Evolutionary conservation across 2,113 vertebrate genomes (phyloP).

Genomic region (Trinectes maculatus): DNA sequence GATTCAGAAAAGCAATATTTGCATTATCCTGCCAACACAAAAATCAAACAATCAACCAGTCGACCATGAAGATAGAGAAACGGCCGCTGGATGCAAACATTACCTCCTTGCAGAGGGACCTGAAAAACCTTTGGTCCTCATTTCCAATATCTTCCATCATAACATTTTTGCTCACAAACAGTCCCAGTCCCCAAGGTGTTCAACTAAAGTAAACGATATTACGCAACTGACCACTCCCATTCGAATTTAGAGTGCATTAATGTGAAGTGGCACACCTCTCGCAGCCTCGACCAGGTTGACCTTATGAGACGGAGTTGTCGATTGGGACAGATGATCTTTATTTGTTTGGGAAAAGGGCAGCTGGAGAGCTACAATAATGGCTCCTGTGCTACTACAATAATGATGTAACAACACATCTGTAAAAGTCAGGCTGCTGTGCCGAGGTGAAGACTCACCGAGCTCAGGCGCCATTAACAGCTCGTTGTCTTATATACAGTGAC

Average conservation of each 20-base stretch:
- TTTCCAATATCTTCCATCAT: constrained; percentile 3
- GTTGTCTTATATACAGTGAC: neutral
- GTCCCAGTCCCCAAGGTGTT: neutral
- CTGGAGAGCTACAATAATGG: constrained; percentile 34
- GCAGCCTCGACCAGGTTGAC: constrained; percentile 45
- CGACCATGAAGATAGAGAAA: too few relatives aligned
- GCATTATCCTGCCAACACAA: too few relatives aligned
- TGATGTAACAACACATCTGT: constrained; percentile 39
- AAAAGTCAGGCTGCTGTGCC: constrained; percentile 27
- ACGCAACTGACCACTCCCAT: constrained; percentile 14
- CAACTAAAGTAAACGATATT: neutral
- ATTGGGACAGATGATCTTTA: constrained; percentile 59
- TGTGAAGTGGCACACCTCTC: constrained; percentile 28
- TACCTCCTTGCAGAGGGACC: neutral
- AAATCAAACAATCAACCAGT: too few relatives aligned
- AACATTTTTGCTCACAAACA: constrained; percentile 8
- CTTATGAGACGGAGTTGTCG: constrained; percentile 52
- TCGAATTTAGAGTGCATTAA: constrained; percentile 42
- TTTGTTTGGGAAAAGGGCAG: constrained; percentile 68
- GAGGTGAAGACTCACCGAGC: neutral
- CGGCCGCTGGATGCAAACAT: neutral
- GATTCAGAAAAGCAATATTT: too few relatives aligned
- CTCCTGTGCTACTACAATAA: constrained; percentile 37
- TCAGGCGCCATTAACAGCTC: neutral
- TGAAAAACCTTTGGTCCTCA: neutral